phyloP scores from a whole-genome alignment of 2,888 invertebrate species.

The Harmothoe impar region DNA sequence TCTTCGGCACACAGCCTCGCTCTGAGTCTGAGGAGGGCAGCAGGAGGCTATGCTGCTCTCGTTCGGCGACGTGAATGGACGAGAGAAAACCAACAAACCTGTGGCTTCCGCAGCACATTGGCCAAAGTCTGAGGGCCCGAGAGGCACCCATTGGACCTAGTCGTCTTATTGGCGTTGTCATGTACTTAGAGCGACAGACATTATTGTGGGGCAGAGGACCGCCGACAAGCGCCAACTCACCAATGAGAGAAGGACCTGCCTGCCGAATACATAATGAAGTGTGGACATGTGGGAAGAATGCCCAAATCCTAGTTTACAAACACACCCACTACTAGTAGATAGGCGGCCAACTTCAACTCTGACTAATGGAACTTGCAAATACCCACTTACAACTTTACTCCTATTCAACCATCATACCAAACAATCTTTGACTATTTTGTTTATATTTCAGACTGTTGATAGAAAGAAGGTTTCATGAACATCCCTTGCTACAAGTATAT shows the following conservation, averaged over 20 bases:
- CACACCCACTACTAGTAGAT: background rate
- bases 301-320: conserved; percentile 14
- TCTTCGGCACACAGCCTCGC: background rate
- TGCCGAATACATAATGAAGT: conserved; percentile 47
- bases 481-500: too few species aligned
- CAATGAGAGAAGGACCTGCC: conserved; percentile 21
- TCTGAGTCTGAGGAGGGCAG: background rate
- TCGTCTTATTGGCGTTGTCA: conserved; percentile 52
- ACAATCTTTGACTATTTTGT: too few species aligned
- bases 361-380: too few species aligned
- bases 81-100: conserved; percentile 54
- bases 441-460: too few species aligned
- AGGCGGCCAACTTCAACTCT: background rate
- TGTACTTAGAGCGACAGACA: conserved; percentile 49
- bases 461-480: too few species aligned
- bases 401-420: too few species aligned
- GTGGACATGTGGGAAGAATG: background rate
- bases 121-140: background rate
- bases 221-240: background rate
- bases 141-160: conserved; percentile 28
- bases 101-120: conserved; percentile 34
- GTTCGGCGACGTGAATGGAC: conserved; percentile 53
- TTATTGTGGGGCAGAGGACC: conserved; percentile 38
- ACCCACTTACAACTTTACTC: too few species aligned
- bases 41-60: conserved; percentile 4